These are phyloP conservation scores for Drosophila bunnanda DNA, from an alignment of 2,888 invertebrate genomes.

Conservation along the genomic window DNA sequence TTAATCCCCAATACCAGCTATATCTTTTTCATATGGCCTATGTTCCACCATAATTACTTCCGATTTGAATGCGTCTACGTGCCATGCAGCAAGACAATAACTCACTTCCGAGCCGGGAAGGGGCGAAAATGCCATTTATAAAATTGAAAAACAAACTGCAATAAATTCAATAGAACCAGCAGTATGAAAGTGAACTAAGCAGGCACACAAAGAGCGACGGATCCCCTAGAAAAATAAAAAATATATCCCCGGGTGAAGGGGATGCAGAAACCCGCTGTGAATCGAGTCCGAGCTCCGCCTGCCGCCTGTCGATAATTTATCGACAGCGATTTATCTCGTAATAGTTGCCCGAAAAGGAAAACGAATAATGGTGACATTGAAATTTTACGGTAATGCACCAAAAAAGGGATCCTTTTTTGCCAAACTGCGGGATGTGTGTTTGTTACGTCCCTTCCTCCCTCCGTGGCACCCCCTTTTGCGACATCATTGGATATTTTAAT, in stretches of 20 bases:
- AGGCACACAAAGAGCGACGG: conserved; percentile 39
- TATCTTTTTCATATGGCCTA: conserved; percentile 24
- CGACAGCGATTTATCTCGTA: conserved; percentile 82
- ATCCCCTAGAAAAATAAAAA: conserved; percentile 38
- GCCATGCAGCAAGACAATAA: conserved; percentile 52
- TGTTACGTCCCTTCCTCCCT: neutral
- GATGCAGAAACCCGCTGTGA: conserved; percentile 47
- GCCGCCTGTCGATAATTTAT: conserved; percentile 81
- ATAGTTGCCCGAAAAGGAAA: conserved; percentile 58
- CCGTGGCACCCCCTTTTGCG: conserved; percentile 11
- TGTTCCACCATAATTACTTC: conserved; percentile 52
- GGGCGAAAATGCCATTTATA: conserved; percentile 62
- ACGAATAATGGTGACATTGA: conserved; percentile 77
- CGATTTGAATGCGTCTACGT: conserved; percentile 52
- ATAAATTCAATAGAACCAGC: conserved; percentile 65
- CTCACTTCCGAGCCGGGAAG: conserved; percentile 46
- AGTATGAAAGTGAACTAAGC: conserved; percentile 49
- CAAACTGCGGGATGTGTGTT: conserved; percentile 23
- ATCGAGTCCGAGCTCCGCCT: conserved; percentile 40
- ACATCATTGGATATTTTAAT: conserved; percentile 60
- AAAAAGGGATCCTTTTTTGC: conserved; percentile 54
- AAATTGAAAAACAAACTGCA: conserved; percentile 79
- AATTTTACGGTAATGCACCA: conserved; percentile 73
- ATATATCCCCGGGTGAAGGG: conserved; percentile 19
- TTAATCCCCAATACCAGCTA: neutral